phyloP scores from a whole-genome alignment of 2,797 vertebrate species.

The Phoeniculus purpureus region DNA sequence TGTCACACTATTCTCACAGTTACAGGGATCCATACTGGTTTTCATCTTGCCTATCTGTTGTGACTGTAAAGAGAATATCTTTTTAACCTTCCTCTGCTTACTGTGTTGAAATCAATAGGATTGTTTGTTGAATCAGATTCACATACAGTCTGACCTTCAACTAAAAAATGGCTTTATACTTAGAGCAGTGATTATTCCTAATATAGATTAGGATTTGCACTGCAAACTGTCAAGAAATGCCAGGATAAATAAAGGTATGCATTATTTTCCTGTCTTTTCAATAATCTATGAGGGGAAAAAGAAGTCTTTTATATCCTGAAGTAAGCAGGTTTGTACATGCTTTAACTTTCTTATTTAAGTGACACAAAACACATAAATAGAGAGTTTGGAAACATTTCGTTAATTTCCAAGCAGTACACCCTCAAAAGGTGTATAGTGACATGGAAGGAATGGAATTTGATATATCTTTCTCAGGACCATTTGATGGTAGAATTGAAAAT shows the following conservation, averaged over 20 bases:
- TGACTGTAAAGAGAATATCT: neutral
- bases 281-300: neutral
- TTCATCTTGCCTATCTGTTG: neutral
- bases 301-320: neutral
- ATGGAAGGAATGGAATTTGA: neutral
- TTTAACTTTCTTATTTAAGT: neutral
- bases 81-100: constrained; percentile 10
- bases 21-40: neutral
- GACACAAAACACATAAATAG: neutral
- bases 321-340: neutral
- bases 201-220: constrained; percentile 41
- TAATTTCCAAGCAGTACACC: neutral
- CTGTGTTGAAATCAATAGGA: constrained; percentile 8
- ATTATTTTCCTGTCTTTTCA: constrained; percentile 18
- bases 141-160: constrained; percentile 26
- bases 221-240: constrained; percentile 34
- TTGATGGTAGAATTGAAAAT: neutral
- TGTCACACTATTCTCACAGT: neutral
- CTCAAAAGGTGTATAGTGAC: neutral
- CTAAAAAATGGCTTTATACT: constrained; percentile 15
- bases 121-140: constrained; percentile 31
- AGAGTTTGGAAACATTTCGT: neutral
- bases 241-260: constrained; percentile 36
- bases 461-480: neutral
- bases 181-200: constrained; percentile 41